Evolutionary conservation across 2,113 vertebrate genomes (phyloP).

Genomic region (Salvelinus namaycush): DNA sequence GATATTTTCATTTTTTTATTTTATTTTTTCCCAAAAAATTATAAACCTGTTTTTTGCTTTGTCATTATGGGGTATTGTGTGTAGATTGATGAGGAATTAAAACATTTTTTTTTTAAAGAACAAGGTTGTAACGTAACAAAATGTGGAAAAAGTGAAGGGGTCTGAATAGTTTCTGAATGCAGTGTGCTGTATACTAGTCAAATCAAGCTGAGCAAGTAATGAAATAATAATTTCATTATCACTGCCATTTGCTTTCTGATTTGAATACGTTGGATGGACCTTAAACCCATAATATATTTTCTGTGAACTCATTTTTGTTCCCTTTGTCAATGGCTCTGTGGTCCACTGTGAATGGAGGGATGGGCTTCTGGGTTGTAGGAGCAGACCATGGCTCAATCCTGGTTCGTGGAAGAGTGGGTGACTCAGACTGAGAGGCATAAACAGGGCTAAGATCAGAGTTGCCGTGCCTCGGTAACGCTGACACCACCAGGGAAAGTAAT

Average conservation of each 20-base stretch:
- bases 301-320: not conserved
- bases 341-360: not conserved
- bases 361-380: not conserved
- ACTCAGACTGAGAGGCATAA: not conserved
- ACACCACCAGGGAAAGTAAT: not conserved
- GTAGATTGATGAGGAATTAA: no score
- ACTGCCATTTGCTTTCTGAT: not conserved
- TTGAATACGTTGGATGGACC: conserved; percentile 1
- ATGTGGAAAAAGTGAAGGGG: no score
- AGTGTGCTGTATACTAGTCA: not conserved
- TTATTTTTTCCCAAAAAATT: no score
- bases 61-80: no score
- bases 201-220: not conserved
- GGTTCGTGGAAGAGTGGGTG: not conserved
- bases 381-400: not conserved
- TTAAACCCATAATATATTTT: not conserved
- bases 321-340: not conserved
- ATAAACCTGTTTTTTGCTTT: no score
- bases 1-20: no score
- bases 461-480: not conserved
- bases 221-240: not conserved
- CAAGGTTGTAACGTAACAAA: no score
- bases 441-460: not conserved
- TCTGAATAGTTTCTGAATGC: no score
- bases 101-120: no score